Base-by-base conservation (phyloP, 2,113 vertebrate species). In the Petrocephalus zakoni region DNA sequence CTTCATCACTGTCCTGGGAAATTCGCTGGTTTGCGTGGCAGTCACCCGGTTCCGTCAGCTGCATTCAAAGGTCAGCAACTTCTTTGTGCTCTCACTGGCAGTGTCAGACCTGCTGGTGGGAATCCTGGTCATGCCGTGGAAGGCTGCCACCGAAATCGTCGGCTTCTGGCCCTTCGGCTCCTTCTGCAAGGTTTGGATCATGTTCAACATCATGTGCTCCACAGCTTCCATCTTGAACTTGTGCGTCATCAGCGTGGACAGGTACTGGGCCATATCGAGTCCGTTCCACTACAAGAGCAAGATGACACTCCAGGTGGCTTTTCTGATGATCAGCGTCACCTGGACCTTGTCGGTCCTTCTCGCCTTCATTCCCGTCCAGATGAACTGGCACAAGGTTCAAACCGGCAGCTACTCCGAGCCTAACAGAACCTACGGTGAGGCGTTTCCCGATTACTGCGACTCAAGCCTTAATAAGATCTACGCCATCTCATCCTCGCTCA, bases 141-240 rank as follows among this genome's bases (percentile, higher is more conserved):
- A 99, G 92, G 98, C 98, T 0, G 97, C 98, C 29, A 97, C 97
- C 0, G 98, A 99, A 93, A 99, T 99, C 0, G 95, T 97, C 0
- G 98, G 98, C 52, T 99, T 97, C 92, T 99, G 98, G 98, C 98
- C 98, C 42, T 99, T 99, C 34, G 98, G 98, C 61, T 96, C 97
- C 0, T 99, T 99, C 94, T 99, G 98, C 93, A 97, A 97, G 85
- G 95, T 99, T 42, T 99, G 98, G 98, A 98, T 99, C 92, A 97
- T 98, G 22, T 99, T 99, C 91, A 98, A 99, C 94, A 99, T 99
- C 93, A 99, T 99, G 98, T 99, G 98, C 89, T 99, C 98, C 90
- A 99, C 98, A 0, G 98, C 98, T n/a, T 99, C 98, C 88, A 99
- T 99, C 92, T 95, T 99, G 93, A 99, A 99, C 92, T 96, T 99